Percentiles rank a stretch among this genome's conserved stretches.
Conservation (phyloP, 1,140 invertebrate genomes). For the Drosophila trapezifrons region DNA sequence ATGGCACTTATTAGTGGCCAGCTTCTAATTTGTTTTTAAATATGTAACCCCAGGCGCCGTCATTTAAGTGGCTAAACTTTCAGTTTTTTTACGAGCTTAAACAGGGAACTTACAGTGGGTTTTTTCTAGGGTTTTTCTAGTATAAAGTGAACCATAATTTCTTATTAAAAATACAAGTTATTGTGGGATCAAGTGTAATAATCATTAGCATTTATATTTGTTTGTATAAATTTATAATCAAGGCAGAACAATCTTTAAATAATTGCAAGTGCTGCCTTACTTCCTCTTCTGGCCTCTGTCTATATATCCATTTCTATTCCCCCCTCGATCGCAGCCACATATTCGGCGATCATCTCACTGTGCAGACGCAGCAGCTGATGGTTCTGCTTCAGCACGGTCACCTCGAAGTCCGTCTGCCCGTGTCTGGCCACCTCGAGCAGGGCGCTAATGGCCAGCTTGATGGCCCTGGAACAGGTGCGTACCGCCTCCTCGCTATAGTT, state of each 20-base stretch:
- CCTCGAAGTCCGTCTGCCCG: neutral
- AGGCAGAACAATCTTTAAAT: too few relatives aligned
- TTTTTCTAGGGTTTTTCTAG: too few relatives aligned
- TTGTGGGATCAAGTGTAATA: too few relatives aligned
- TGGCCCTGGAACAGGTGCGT: neutral
- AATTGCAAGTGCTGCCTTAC: too few relatives aligned
- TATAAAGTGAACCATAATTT: too few relatives aligned
- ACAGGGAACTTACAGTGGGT: too few relatives aligned
- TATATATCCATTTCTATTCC: too few relatives aligned
- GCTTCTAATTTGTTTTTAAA: constrained; percentile 68
- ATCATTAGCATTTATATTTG: too few relatives aligned
- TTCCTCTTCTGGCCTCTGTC: too few relatives aligned
- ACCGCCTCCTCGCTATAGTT: too few relatives aligned
- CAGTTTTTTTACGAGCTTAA: neutral
- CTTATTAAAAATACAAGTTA: too few relatives aligned
- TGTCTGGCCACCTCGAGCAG: neutral
- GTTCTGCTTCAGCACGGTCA: neutral
- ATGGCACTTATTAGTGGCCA: constrained; percentile 57
- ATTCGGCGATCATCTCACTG: neutral
- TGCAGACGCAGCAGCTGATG: neutral
- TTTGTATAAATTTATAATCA: too few relatives aligned
- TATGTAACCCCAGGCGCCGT: constrained; percentile 15
- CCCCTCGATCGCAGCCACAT: neutral
- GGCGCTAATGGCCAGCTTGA: neutral
- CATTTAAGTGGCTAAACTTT: constrained; percentile 24